Base-by-base conservation (phyloP, 2,797 vertebrate genomes). In the Alcedo atthis region DNA sequence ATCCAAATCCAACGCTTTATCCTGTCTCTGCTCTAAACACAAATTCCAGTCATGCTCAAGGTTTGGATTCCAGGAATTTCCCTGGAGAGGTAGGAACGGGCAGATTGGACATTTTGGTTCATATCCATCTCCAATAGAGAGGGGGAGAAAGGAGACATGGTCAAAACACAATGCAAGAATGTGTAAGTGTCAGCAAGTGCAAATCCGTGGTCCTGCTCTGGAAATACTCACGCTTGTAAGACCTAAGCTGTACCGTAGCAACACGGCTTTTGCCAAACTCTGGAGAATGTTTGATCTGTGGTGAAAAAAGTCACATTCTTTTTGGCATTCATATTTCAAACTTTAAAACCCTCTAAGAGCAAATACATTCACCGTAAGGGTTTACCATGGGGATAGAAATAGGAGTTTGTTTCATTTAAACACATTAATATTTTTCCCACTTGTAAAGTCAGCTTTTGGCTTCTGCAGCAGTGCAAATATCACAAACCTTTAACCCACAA, bases 371-470 rank as follows among this genome's bases (percentile, higher is more conserved):
- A 21, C 81, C 59, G 86, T 70, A 90, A 85, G 88, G 81, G 85
- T 96, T 94, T 95, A 85, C 73, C 89, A 42, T 21, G 83, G 93
- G 90, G 79, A 92, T 85, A 90, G 94, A 87, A 96, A 94, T 90
- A 85, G 62, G 90, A 92, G 90, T 94, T 96, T 87, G 92, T 85
- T 96, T 96, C 92, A 85, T 87, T 96, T 94, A 94, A 94, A 85
- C 88, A 69, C 84, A 87, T 96, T 94, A 92, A 94, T 94, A 95
- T 94, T 94, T 96, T 96, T 93, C 95, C 94, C 92, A 93, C 92
- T 94, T 94, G 90, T 94, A 94, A 96, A 94, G 84, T 92, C 90
- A 96, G 84, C 67, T 90, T 90, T 94, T 96, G 94, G 95, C 93
- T 96, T 95, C 95, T 94, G 90, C 89, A 76, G 88, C 73, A 81